phyloP scores from a whole-genome alignment of 2,888 invertebrate genomes.

The Drosophila anomalata region DNA sequence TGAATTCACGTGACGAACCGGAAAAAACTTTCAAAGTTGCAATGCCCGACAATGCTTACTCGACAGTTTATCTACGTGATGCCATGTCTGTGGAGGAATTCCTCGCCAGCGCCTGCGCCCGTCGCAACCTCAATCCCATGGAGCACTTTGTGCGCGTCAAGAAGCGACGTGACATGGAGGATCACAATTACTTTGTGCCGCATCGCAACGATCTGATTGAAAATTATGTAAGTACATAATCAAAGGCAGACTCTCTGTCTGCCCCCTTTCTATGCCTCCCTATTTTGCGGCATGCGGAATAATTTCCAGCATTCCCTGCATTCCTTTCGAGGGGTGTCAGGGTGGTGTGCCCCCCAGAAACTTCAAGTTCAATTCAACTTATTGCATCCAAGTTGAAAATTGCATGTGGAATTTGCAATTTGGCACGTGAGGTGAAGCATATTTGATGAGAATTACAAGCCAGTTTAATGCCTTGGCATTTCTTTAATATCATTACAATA shows the following conservation, averaged over 20 bases:
- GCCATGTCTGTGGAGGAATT: conserved; percentile 98
- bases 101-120: conserved; percentile 94
- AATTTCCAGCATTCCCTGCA: conserved; percentile 3
- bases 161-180: conserved; percentile 97
- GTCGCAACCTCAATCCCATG: conserved; percentile 95
- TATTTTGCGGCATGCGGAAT: not conserved
- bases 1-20: conserved; percentile 93
- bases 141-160: conserved; percentile 98
- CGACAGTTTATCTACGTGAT: conserved; percentile 94
- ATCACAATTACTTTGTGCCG: conserved; percentile 98
- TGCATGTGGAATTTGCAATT: conserved; percentile 34
- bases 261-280: not conserved
- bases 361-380: conserved; percentile 35
- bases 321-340: not conserved
- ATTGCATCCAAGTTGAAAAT: conserved; percentile 33
- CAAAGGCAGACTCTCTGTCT: conserved; percentile 13
- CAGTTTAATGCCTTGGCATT: not conserved
- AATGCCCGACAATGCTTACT: conserved; percentile 92
- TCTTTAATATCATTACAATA: not conserved
- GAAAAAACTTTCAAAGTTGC: conserved; percentile 95
- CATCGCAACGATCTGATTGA: conserved; percentile 97
- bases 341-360: not conserved
- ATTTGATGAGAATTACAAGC: conserved; percentile 2
- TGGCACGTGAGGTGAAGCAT: conserved; percentile 9
- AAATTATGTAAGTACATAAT: conserved; percentile 91